phyloP scores from a whole-genome alignment of 2,888 invertebrate genomes.

The Aphodius sticticus region DNA sequence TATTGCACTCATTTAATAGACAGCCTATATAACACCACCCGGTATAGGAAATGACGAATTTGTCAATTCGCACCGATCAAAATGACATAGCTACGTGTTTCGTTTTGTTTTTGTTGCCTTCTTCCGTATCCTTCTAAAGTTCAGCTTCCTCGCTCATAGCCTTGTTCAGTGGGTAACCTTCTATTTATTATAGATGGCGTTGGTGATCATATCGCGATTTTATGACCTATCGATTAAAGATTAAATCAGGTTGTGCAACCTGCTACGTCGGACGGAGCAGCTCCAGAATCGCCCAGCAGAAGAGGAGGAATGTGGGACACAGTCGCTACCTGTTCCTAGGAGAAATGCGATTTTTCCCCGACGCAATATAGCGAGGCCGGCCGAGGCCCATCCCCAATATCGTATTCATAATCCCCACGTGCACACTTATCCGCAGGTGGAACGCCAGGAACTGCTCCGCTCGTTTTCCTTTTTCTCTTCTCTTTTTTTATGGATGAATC shows the following conservation, averaged over 20 bases:
- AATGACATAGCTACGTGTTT: no score
- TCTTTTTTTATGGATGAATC: slow-evolving; percentile 21
- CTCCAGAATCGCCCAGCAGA: background rate
- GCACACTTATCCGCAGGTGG: slow-evolving; percentile 38
- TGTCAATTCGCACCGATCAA: no score
- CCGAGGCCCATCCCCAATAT: slow-evolving; percentile 29
- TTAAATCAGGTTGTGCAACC: background rate
- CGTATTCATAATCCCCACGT: slow-evolving; percentile 39
- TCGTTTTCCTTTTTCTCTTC: background rate
- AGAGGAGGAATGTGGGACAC: background rate
- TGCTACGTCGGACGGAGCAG: background rate
- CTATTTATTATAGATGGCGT: background rate
- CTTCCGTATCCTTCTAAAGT: no score
- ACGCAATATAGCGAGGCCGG: slow-evolving; percentile 10
- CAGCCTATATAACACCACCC: no score
- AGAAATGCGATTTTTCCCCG: slow-evolving; percentile 24
- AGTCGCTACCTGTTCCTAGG: background rate
- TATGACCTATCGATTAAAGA: background rate
- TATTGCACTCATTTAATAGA: no score
- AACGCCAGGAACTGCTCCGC: slow-evolving; percentile 19
- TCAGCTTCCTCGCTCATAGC: no score
- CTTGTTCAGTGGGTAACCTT: no score
- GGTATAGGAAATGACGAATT: no score
- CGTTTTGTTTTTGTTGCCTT: no score
- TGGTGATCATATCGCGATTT: background rate